Percentiles rank a stretch among this genome's conserved stretches.
Evolutionary conservation across 2,888 invertebrate species (phyloP).

Genomic region (Trichopria drosophilae): DNA sequence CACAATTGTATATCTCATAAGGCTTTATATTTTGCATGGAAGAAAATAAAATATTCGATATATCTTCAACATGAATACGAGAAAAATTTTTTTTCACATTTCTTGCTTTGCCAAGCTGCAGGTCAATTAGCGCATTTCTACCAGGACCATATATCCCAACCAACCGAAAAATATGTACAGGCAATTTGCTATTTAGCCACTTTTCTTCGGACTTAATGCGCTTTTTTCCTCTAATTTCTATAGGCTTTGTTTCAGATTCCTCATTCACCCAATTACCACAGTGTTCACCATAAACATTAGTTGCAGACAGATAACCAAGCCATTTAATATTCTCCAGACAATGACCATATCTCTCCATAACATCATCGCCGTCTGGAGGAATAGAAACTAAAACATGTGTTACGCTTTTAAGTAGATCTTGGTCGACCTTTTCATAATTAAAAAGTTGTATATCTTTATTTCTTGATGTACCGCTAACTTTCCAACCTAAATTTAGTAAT

Average conservation of each 20-base stretch:
- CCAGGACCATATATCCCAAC: conserved; percentile 18
- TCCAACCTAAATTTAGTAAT: conserved; percentile 15
- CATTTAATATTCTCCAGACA: conserved; percentile 18
- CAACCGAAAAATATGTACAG: conserved; percentile 19
- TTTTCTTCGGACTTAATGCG: conserved; percentile 16
- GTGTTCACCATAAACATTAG: conserved; percentile 16
- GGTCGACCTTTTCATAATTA: conserved; percentile 11
- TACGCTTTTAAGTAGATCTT: conserved; percentile 19
- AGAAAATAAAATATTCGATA: conserved; percentile 20
- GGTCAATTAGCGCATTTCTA: conserved; percentile 16
- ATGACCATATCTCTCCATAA: conserved; percentile 18
- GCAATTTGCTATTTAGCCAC: conserved; percentile 18
- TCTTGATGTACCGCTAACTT: conserved; percentile 17
- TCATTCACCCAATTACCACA: conserved; percentile 19
- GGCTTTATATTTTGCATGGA: conserved; percentile 19
- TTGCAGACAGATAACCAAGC: conserved; percentile 19
- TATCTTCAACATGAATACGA: conserved; percentile 19
- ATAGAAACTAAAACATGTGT: conserved; percentile 18
- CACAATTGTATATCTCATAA: conserved; percentile 18
- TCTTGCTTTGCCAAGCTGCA: conserved; percentile 20
- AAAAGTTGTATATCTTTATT: conserved; percentile 16
- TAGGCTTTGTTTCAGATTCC: conserved; percentile 19
- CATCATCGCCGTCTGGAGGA: conserved; percentile 19
- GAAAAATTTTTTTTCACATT: conserved; percentile 19
- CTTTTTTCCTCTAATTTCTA: conserved; percentile 17